Evolutionary conservation across 1,140 invertebrate genomes (phyloP), one percentile per base, ranked within the genome.

Genomic region (Liolophura sinensis): DNA sequence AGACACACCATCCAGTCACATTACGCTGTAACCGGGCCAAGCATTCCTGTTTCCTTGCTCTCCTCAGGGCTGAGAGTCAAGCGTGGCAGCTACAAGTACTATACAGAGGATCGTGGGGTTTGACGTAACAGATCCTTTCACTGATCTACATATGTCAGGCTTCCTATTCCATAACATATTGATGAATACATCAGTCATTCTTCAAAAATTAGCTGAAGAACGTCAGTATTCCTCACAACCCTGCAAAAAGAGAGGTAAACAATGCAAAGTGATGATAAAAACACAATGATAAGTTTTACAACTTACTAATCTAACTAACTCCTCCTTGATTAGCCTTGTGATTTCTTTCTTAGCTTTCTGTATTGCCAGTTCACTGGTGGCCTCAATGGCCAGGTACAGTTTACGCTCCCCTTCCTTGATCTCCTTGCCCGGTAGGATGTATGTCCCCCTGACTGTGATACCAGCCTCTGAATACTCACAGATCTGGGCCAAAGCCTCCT

Each of bases 401-500:
- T 98, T 99, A 16, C 97, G 87, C 74, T 99, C 98, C 15, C 95
- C 97, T 72, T 98, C 96, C 0, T 94, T 93, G 1, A 74, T 72
- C 72, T 98, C 96, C 67, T 84, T 82, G n/a, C 73, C 74, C 1
- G 76, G 74, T 15, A 75, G 92, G 58, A 96, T 95, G 80, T 96
- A 99, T 0, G 96, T 98, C n/a, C 98, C 98, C 48, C 97, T 88
- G 0, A 99, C 97, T 0, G 97, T 99, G 25, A 99, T 93, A 57
- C 97, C 97, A 4, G 97, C 97, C 84, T 99, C 98, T 0, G 96
- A 98, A 85, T 98, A 99, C 83, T 99, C 98, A 24, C 94, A 96
- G 73, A 99, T 99, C 79, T 99, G 95, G 1, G 96, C 96, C 60
- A 99, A 85, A 1, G 96, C 96, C 86, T 99, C 97, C 91, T 92